Evolutionary conservation across 2,797 vertebrate species (phyloP), one percentile per base, ranked within the genome.

Genomic region (Rallus crepitans): DNA sequence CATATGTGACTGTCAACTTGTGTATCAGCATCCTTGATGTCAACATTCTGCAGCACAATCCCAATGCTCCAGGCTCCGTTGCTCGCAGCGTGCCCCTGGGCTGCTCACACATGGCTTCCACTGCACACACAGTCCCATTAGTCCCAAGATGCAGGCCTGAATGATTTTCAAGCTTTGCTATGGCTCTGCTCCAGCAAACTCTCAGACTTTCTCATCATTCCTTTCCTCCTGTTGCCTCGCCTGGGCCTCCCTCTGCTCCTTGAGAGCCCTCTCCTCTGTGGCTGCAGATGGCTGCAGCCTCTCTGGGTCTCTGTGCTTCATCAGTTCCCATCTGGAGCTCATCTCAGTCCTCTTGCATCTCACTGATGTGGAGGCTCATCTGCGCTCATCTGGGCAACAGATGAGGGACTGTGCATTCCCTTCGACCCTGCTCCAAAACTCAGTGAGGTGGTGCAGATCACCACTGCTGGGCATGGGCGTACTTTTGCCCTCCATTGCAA

Each of bases 361-460:
- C 65, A 31, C 69, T 68, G 39, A 72, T 65, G 37, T 69, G 66
- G 78, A 75, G 73, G 40, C 40, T 75, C 14, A 4, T 82, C 91
- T 92, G 84, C 0, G 35, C 8, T 35, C 35, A 35, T 35, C 35
- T 35, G 35, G 35, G 35, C 35, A 35, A 35, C 35, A 35, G 35
- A 35, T 35, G 35, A 33, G 16, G n/a, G 40, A 37, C 28, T 13
- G 24, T 0, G 1, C 33, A 76, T 71, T 45, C 47, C 31, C 28
- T 31, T 70, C 45, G 66, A 84, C 79, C 73, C 55, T 45, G 35
- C 47, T 87, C 63, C 23, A 40, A 92, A 87, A 57, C 27, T 20
- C 57, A 15, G 21, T 0, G 0, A 7, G 15, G 15, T 0, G 2
- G 2, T 7, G 30, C 7, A 6, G 6, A 7, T 73, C 0, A 0